phyloP scores from a whole-genome alignment of 2,113 vertebrate genomes.

The Caranx melampygus region DNA sequence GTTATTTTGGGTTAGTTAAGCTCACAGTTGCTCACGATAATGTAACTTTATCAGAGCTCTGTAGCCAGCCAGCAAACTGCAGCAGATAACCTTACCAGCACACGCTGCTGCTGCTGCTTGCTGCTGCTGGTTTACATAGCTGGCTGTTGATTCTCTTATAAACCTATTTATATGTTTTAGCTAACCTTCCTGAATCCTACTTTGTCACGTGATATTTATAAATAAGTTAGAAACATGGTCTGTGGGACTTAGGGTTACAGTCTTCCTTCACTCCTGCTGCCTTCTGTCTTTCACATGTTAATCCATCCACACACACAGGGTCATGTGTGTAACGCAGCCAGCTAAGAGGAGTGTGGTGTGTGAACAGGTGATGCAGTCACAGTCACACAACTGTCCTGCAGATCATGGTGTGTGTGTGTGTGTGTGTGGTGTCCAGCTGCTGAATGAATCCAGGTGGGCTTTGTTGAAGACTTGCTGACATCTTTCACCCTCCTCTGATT shows the following conservation, averaged over 20 bases:
- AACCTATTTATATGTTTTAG: neutral
- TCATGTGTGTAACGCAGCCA: neutral
- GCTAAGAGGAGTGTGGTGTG: neutral
- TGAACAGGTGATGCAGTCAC: neutral
- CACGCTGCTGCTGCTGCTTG: neutral
- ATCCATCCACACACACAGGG: too few relatives aligned
- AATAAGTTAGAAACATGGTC: neutral
- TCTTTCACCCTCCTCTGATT: neutral
- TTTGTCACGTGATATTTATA: too few relatives aligned
- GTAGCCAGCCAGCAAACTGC: constrained; percentile 16
- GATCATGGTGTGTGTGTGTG: neutral
- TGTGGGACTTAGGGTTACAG: constrained; percentile 10
- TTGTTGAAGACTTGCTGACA: neutral
- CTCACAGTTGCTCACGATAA: constrained; percentile 12
- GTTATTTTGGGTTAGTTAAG: constrained; percentile 5
- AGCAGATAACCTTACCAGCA: constrained; percentile 20
- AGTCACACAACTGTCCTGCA: neutral
- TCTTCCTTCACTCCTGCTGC: neutral
- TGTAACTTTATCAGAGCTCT: constrained; percentile 54
- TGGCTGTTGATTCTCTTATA: neutral
- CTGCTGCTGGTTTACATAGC: neutral
- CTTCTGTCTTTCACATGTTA: neutral
- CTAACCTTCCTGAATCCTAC: neutral
- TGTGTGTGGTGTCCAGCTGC: neutral
- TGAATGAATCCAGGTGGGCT: neutral